These are phyloP conservation scores for Pangasius djambal DNA, from an alignment of 2,797 vertebrate species.

Conservation along the genomic window DNA sequence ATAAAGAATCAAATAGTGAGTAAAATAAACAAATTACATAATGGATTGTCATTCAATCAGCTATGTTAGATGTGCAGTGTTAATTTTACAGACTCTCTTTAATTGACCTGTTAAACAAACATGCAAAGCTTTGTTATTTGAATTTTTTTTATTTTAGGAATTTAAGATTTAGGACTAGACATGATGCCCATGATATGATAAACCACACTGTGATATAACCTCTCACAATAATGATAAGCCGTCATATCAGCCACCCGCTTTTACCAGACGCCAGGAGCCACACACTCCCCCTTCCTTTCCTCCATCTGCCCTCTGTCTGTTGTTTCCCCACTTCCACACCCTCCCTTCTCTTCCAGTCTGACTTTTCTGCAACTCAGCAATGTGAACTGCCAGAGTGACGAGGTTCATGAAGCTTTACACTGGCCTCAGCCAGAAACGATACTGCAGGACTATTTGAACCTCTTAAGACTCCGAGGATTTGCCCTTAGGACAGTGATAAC, in stretches of 20 bases:
- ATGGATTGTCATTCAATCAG: neutral
- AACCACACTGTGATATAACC: neutral
- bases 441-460: constrained; percentile 38
- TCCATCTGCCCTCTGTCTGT: constrained; percentile 30
- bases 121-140: neutral
- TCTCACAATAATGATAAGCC: constrained; percentile 16
- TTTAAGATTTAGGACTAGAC: neutral
- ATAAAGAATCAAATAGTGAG: neutral
- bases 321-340: constrained; percentile 26
- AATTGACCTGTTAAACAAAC: neutral
- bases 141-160: neutral
- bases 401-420: constrained; percentile 34
- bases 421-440: constrained; percentile 32
- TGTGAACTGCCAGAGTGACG: constrained; percentile 37
- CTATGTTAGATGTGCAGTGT: neutral
- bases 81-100: neutral
- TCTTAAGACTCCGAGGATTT: constrained; percentile 44
- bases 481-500: constrained; percentile 44
- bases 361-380: constrained; percentile 32
- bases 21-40: neutral
- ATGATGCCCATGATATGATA: neutral
- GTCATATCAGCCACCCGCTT: constrained; percentile 17
- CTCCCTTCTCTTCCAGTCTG: constrained; percentile 18
- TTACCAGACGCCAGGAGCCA: constrained; percentile 22
- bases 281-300: constrained; percentile 26